These are phyloP conservation scores for Brassicogethes aeneus DNA, from an alignment of 2,888 invertebrate genomes.

Conservation along the genomic window DNA sequence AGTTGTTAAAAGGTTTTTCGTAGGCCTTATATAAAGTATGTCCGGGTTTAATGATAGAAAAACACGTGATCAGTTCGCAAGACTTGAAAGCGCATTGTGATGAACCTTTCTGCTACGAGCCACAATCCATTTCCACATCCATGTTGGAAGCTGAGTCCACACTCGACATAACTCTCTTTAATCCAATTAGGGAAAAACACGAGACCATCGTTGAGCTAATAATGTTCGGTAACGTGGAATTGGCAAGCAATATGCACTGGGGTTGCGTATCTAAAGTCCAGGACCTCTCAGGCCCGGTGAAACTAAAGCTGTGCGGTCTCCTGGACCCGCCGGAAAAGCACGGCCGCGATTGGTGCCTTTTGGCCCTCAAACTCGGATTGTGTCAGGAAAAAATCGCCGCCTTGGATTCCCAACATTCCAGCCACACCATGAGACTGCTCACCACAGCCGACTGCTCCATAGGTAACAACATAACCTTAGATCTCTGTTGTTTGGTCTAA, in stretches of 20 bases:
- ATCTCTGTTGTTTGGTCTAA: not conserved
- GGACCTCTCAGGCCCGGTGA: constrained; percentile 50
- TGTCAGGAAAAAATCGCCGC: constrained; percentile 39
- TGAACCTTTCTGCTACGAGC: constrained; percentile 37
- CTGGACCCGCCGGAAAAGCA: constrained; percentile 65
- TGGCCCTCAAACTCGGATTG: constrained; percentile 58
- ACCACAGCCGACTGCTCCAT: constrained; percentile 38
- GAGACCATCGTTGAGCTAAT: constrained; percentile 50
- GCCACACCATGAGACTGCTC: constrained; percentile 37
- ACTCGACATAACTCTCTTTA: constrained; percentile 38
- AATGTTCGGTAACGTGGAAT: constrained; percentile 44
- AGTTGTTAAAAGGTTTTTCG: constrained; percentile 20
- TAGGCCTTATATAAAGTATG: constrained; percentile 54
- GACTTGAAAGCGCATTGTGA: constrained; percentile 43
- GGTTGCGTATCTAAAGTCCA: constrained; percentile 52
- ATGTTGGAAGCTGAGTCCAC: constrained; percentile 40
- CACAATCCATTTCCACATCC: constrained; percentile 35
- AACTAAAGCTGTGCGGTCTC: constrained; percentile 54
- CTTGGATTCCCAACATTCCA: constrained; percentile 37
- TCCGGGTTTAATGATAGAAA: constrained; percentile 58
- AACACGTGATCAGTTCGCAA: constrained; percentile 54
- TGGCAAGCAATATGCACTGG: constrained; percentile 37
- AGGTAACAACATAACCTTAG: constrained; percentile 24
- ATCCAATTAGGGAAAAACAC: constrained; percentile 42
- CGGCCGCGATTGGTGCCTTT: constrained; percentile 68